Conservation (phyloP, 2,113 vertebrate genomes). For the Pycnonotus jocosus region DNA sequence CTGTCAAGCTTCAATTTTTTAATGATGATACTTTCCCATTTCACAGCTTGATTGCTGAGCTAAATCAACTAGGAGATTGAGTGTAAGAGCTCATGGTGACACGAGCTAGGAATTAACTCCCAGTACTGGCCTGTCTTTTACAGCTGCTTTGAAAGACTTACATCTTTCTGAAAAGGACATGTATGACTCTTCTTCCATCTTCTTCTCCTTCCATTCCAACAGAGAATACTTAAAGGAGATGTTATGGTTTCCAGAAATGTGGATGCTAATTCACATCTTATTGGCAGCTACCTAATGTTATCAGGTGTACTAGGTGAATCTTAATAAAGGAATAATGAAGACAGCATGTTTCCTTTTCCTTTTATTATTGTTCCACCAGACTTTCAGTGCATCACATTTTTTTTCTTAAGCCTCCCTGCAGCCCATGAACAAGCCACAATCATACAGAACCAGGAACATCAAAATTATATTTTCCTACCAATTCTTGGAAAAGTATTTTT, state of each 20-base stretch:
- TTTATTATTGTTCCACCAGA: background rate
- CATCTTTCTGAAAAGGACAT: background rate
- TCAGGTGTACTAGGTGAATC: background rate
- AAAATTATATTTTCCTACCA: background rate
- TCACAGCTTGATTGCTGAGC: background rate
- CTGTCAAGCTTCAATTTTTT: background rate
- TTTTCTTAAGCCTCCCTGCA: background rate
- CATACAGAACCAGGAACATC: background rate
- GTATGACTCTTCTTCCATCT: background rate
- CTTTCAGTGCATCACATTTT: background rate
- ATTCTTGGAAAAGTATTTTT: background rate
- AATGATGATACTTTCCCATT: background rate
- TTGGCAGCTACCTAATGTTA: slow-evolving; percentile 5
- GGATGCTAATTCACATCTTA: background rate
- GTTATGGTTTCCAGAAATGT: background rate
- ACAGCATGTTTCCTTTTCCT: background rate
- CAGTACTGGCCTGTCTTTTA: background rate
- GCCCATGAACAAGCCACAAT: background rate
- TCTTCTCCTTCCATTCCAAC: too few relatives aligned
- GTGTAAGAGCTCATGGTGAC: background rate
- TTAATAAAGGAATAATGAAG: slow-evolving; percentile 38
- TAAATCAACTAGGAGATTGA: background rate
- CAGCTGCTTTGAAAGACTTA: background rate
- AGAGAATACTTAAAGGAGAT: background rate
- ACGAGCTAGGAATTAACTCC: background rate